These are phyloP conservation scores for Callosobruchus maculatus DNA, from an alignment of 2,888 invertebrate species.

Conservation along the genomic window DNA sequence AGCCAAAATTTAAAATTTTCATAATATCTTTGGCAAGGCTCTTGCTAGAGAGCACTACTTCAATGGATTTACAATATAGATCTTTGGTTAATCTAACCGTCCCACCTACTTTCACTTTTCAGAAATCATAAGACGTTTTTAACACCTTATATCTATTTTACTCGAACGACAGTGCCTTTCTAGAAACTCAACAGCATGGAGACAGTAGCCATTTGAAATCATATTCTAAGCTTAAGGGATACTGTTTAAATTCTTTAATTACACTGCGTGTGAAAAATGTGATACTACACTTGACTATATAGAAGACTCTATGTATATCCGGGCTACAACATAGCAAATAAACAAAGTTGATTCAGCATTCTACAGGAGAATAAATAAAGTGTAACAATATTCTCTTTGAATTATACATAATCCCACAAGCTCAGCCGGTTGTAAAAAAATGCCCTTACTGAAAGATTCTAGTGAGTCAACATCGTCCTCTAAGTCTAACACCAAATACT, in stretches of 20 bases:
- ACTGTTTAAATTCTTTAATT: too few relatives aligned
- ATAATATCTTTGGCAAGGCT: slow-evolving; percentile 36
- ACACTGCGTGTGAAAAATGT: too few relatives aligned
- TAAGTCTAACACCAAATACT: background rate
- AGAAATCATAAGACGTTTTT: background rate
- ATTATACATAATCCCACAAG: too few relatives aligned
- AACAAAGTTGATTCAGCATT: too few relatives aligned
- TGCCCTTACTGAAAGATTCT: background rate
- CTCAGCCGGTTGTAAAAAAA: too few relatives aligned
- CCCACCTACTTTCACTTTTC: background rate
- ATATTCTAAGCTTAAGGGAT: too few relatives aligned
- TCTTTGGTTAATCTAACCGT: background rate
- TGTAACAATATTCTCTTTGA: too few relatives aligned
- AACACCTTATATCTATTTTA: background rate
- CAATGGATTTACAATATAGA: slow-evolving; percentile 31
- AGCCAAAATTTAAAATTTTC: slow-evolving; percentile 27
- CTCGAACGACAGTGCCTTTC: background rate
- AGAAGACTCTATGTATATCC: too few relatives aligned
- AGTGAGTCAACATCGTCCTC: background rate
- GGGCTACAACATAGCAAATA: too few relatives aligned
- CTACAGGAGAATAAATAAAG: too few relatives aligned
- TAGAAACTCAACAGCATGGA: slow-evolving; percentile 7
- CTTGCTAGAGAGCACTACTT: slow-evolving; percentile 38
- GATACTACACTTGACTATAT: too few relatives aligned
- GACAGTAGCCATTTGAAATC: too few relatives aligned